Conservation (phyloP, 2,113 vertebrate species). For the Upupa epops region DNA sequence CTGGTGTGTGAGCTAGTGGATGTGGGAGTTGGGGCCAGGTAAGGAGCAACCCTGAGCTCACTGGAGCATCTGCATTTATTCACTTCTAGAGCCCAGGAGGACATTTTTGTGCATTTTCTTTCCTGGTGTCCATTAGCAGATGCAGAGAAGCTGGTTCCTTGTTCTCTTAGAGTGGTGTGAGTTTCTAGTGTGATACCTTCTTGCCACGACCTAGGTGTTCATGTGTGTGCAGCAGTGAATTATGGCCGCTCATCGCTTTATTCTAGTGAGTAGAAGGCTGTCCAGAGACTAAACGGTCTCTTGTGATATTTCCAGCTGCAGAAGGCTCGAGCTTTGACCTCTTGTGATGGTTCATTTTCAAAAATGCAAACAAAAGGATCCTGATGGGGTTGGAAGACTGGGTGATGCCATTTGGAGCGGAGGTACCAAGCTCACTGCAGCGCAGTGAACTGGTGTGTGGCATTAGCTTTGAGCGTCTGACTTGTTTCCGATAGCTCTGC, state of each 20-base stretch:
- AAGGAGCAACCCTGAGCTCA: background rate
- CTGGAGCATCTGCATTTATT: background rate
- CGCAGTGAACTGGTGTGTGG: background rate
- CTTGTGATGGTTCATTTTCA: background rate
- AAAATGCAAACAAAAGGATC: background rate
- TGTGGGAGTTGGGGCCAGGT: background rate
- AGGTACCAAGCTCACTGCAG: background rate
- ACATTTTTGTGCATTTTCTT: background rate
- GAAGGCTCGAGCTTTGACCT: background rate
- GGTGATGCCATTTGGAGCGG: background rate
- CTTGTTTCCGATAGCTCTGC: background rate
- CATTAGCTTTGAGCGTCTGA: background rate
- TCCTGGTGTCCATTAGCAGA: background rate
- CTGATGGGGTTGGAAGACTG: background rate
- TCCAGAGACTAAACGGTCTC: slow-evolving; percentile 1
- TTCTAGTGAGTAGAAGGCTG: background rate
- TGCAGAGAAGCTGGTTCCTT: background rate
- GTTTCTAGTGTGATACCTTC: background rate
- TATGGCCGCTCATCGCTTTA: background rate
- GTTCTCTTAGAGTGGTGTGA: background rate
- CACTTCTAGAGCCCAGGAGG: background rate
- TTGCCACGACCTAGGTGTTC: background rate
- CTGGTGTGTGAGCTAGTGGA: accelerated
- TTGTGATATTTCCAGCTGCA: slow-evolving; percentile 16
- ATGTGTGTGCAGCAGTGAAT: background rate